Conservation (phyloP, 1,140 invertebrate species). For the Trichoplusia ni region DNA sequence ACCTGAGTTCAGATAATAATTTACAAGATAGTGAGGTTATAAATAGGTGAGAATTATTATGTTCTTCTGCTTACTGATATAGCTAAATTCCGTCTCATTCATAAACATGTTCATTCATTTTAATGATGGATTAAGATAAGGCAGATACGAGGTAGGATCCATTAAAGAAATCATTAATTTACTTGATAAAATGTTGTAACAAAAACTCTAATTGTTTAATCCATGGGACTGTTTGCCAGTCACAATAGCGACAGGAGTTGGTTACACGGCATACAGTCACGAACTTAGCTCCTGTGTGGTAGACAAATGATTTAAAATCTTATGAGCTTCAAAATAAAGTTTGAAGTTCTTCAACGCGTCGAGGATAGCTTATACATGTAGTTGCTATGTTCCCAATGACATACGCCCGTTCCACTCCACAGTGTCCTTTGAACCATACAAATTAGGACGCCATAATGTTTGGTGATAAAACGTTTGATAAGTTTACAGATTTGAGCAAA, state of each 20-base stretch:
- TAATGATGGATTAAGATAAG: not conserved
- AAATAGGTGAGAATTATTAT: no score
- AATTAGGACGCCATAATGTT: conserved; percentile 66
- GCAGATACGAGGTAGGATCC: not conserved
- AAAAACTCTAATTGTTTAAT: conserved; percentile 20
- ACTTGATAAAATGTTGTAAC: conserved; percentile 4
- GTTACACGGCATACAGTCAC: conserved; percentile 9
- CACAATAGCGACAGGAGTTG: conserved; percentile 2
- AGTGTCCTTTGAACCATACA: conserved; percentile 43
- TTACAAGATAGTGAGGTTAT: no score
- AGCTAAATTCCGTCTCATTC: no score
- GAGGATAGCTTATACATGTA: not conserved
- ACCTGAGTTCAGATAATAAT: no score
- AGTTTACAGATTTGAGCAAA: conserved; percentile 73
- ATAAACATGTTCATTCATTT: no score
- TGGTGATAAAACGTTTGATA: conserved; percentile 75
- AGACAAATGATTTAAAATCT: not conserved
- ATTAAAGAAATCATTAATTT: conserved; percentile 16
- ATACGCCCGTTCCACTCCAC: not conserved
- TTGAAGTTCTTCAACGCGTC: not conserved
- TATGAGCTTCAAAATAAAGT: not conserved
- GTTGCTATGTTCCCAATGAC: not conserved
- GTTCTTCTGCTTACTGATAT: no score
- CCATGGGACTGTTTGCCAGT: conserved; percentile 8
- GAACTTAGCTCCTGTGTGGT: not conserved